Evolutionary conservation across 2,797 vertebrate species (phyloP).

Genomic region (Acipenser transmontanus): DNA sequence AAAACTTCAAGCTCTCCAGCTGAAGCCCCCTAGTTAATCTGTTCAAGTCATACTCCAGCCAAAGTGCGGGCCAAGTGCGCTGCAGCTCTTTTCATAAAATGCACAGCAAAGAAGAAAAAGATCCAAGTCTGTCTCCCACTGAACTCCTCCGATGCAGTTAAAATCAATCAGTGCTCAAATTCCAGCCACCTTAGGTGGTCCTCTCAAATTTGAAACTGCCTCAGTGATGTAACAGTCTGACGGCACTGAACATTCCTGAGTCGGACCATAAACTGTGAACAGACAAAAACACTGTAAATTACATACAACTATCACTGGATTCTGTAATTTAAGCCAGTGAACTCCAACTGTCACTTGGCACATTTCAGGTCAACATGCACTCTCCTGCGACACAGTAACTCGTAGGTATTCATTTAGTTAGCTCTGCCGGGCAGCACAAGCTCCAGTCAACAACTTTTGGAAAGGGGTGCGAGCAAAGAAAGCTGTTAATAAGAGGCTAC

Average conservation of each 20-base stretch:
- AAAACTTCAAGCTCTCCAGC: not conserved
- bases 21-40: conserved; percentile 6
- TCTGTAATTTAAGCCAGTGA: conserved; percentile 5
- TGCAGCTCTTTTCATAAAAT: not conserved
- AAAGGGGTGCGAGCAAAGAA: no score
- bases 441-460: no score
- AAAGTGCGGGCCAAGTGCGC: not conserved
- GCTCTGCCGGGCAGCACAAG: no score
- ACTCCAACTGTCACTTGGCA: not conserved
- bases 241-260: conserved; percentile 19
- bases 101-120: no score
- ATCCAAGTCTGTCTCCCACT: conserved; percentile 35
- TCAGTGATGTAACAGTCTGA: conserved; percentile 33
- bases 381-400: not conserved
- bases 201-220: conserved; percentile 25
- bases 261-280: conserved; percentile 25
- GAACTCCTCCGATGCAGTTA: conserved; percentile 48
- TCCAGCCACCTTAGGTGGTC: conserved; percentile 61
- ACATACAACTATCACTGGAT: conserved; percentile 10
- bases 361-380: not conserved
- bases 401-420: not conserved
- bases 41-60: not conserved
- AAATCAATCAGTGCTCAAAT: conserved; percentile 65
- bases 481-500: no score
- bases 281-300: conserved; percentile 29